Base-by-base conservation (phyloP, 2,113 vertebrate genomes). In the Pelecanoides urinatrix region DNA sequence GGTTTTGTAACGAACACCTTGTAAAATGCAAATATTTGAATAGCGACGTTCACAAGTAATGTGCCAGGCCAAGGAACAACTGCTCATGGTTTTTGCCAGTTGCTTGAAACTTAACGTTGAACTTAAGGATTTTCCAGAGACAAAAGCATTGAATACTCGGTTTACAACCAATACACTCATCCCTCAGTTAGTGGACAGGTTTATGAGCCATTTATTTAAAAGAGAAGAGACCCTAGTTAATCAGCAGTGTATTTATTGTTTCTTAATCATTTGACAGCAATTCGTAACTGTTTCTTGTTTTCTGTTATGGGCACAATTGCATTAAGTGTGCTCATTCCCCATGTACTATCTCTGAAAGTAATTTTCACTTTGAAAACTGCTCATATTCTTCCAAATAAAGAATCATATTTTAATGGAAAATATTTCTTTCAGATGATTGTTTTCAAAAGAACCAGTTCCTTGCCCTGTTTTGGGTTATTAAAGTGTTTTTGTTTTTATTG, bases 11-110 rank as follows among this genome's bases (percentile, higher is more conserved):
- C 61, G 59, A 89, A 56, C 93, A 90, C 92, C 84, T 95, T 93
- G 85, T 95, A 90, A 96, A 93, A 91, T 14, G 45, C 83, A 92
- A 94, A 91, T 91, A 49, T 86, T 87, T 91, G 89, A 78, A 81
- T 8, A 75, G 52, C 20, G 0, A 91, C 12, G 4, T 66, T 89
- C 76, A 9, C 10, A 22, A 73, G 61, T 11, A 7, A 19, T 0
- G 23, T 36, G 73, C 84, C 56, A 72, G 76, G 47, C 36, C 4
- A 5, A 85, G 73, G 50, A 95, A 74, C 18, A 32, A 47, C 56
- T 17, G 26, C 52, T 89, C 11, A 8, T 1, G 2, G 2, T 36
- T 90, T 71, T 49, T 58, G 36, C 6, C 2, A 1, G 27, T 34
- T 56, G 40, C 55, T 75, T 72, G 66, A 49, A 65, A 72, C 61